Conservation (phyloP, 1,140 invertebrate species). For the silkworm (Bombyx mori) region ASM3026992v2 NC_085109.1:2423501-2424000, state of each 20-base stretch:
- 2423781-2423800: neutral
- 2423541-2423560: too few species aligned
- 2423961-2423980: constrained; percentile 5
- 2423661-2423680: constrained; percentile 18
- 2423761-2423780: neutral
- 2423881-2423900: neutral
- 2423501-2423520: too few species aligned
- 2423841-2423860: neutral
- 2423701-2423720: constrained; percentile 16
- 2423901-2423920: too few species aligned
- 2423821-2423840: neutral
- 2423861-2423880: neutral
- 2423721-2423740: constrained; percentile 6
- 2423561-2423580: neutral
- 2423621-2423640: constrained; percentile 17
- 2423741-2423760: constrained; percentile 8
- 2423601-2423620: constrained; percentile 15
- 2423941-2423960: too few species aligned
- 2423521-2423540: too few species aligned
- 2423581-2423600: constrained; percentile 1
- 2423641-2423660: constrained; percentile 17
- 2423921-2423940: too few species aligned
- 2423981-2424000: constrained; percentile 38
- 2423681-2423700: constrained; percentile 15
- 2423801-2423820: neutral